A percentile compares a stretch with the other conserved stretches of the same genome.
Evolutionary conservation across 2,888 invertebrate species (phyloP).

Genomic region (Clostera curtula): DNA sequence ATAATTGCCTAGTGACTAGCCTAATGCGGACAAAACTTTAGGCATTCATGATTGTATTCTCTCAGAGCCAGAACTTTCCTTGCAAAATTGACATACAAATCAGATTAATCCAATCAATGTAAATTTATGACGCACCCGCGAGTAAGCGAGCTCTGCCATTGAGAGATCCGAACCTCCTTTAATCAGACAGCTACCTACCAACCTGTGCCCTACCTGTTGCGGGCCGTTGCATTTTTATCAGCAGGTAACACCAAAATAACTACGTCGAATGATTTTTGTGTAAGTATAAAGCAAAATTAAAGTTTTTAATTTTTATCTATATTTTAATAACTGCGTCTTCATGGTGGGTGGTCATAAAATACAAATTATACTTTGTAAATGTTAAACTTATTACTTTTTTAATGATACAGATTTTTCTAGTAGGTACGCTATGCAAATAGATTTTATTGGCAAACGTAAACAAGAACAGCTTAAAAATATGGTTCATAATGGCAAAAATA

Average conservation of each 20-base stretch:
- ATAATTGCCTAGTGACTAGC: too few species aligned
- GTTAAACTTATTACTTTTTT: too few species aligned
- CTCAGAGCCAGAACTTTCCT: constrained; percentile 61
- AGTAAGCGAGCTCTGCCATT: constrained; percentile 52
- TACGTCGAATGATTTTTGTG: constrained; percentile 13
- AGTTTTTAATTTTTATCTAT: too few species aligned
- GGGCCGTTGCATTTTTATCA: constrained; percentile 30
- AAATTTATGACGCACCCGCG: constrained; percentile 73
- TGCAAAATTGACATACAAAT: constrained; percentile 73
- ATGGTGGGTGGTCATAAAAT: too few species aligned
- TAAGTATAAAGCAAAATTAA: constrained; percentile 6
- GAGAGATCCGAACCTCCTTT: constrained; percentile 57
- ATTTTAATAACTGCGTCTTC: too few species aligned
- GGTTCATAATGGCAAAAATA: too few species aligned
- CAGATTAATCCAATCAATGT: constrained; percentile 76
- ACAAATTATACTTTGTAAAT: too few species aligned
- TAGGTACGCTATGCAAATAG: too few species aligned
- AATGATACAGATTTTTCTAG: too few species aligned
- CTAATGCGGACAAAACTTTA: too few species aligned
- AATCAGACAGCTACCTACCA: constrained; percentile 55
- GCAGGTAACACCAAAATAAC: constrained; percentile 14
- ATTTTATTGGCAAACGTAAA: too few species aligned
- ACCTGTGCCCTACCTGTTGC: constrained; percentile 31
- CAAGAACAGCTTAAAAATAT: too few species aligned
- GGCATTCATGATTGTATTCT: constrained; percentile 63